Base-by-base conservation (phyloP, 2,113 vertebrate species). In the Thalassoma bifasciatum region DNA sequence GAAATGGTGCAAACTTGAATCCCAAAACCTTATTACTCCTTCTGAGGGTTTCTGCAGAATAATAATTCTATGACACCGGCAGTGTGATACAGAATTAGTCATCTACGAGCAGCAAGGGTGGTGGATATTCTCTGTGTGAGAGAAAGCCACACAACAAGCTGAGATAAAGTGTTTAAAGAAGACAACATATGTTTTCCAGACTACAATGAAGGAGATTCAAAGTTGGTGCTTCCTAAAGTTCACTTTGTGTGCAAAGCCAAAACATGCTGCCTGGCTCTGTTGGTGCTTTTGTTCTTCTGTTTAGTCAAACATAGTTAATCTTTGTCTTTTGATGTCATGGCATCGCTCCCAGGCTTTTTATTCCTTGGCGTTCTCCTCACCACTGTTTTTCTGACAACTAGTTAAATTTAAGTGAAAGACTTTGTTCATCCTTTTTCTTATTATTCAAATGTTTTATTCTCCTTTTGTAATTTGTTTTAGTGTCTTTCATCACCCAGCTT, bases 251-350 rank as follows among this genome's bases (percentile, higher is more conserved):
- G 1, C 10, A 17, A 54, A 53, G 50, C 21, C 57, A 47, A 49
- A 9, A 11, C 21, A 34, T 50, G 30, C 38, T 26, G 42, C 51
- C 19, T 42, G 19, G 34, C 22, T 38, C 42, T 22, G 63, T 8
- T 8, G 12, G 57, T 54, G n/a, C 56, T 62, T 56, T 24, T 73
- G 10, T 57, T 6, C 16, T 46, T 62, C 57, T 40, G 23, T 67
- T 66, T 66, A 44, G 49, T 54, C 11, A 14, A 17, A 79, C 61
- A 60, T 34, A 60, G 34, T 66, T 66, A 66, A 54, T 66, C 26
- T 50, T 21, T 59, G 58, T 58, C 9, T 61, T 65, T 73, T 72
- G 64, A 68, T 68, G 59, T 50, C 59, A 52, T 61, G 61, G 19
- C 44, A 62, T 26, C 8, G 21, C 60, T 66, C 50, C 56, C 53